Conservation (phyloP, 2,888 invertebrate species). For the Luperina nickerlii region DNA sequence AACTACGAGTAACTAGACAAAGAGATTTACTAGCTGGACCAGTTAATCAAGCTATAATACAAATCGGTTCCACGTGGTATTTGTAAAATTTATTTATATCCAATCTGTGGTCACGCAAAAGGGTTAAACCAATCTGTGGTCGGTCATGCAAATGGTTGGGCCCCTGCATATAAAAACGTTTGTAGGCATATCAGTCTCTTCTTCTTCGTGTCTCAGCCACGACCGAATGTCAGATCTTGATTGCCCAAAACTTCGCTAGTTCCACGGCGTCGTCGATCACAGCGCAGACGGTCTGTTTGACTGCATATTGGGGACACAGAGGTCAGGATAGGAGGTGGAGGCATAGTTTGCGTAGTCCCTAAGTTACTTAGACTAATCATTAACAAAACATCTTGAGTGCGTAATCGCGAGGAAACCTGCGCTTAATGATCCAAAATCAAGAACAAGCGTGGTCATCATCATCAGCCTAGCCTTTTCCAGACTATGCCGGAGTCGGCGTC, state of each 20-base stretch:
- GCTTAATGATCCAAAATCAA: not conserved
- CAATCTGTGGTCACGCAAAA: slow-evolving; percentile 3
- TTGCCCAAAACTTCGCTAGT: not conserved
- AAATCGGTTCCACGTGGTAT: slow-evolving; percentile 22
- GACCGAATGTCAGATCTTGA: not conserved
- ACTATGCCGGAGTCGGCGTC: not conserved
- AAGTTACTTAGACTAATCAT: not conserved
- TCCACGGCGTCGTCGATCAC: not conserved
- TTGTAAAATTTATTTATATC: slow-evolving; percentile 39
- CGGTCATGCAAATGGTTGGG: not conserved
- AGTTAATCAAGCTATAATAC: slow-evolving; percentile 31
- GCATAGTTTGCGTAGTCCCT: too few relatives aligned
- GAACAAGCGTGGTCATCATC: too few relatives aligned
- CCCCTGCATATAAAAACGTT: not conserved
- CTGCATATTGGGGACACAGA: not conserved
- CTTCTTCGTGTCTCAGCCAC: not conserved
- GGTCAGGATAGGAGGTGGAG: too few relatives aligned
- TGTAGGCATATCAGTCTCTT: not conserved
- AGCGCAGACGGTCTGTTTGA: not conserved
- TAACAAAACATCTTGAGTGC: not conserved
- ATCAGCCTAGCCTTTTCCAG: not conserved
- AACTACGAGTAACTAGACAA: slow-evolving; percentile 19
- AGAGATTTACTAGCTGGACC: slow-evolving; percentile 34
- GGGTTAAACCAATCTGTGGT: not conserved
- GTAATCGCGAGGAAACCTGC: not conserved